phyloP scores from a whole-genome alignment of 1,140 invertebrate genomes.

The Chlorops oryzae region DNA sequence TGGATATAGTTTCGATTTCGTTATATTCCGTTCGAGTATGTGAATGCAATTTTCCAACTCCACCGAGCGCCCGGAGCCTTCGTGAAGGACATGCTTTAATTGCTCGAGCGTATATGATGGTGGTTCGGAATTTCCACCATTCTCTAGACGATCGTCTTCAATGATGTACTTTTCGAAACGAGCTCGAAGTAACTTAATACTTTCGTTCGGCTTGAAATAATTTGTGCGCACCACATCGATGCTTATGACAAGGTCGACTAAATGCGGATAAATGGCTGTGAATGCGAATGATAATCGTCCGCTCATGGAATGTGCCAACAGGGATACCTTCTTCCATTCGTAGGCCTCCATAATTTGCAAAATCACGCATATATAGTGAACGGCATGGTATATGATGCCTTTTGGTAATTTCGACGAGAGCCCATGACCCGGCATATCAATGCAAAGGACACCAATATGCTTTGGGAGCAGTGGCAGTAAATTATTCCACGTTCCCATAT shows the following conservation, averaged over 20 bases:
- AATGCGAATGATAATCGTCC: constrained; percentile 55
- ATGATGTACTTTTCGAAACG: constrained; percentile 40
- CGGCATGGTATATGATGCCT: constrained; percentile 57
- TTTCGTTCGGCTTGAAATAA: constrained; percentile 29
- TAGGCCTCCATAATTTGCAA: constrained; percentile 59
- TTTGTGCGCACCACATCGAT: constrained; percentile 58
- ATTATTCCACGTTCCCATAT: constrained; percentile 65
- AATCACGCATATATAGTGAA: constrained; percentile 55
- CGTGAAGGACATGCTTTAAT: constrained; percentile 51
- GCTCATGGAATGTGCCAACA: constrained; percentile 65
- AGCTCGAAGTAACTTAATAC: constrained; percentile 34
- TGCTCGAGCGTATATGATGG: constrained; percentile 57
- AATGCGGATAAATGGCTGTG: constrained; percentile 53
- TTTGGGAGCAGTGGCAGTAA: constrained; percentile 57
- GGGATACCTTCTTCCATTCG: constrained; percentile 61
- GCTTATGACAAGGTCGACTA: constrained; percentile 57
- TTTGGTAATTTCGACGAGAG: constrained; percentile 60
- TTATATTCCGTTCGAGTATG: constrained; percentile 54
- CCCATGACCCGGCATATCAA: constrained; percentile 69
- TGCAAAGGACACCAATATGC: constrained; percentile 57
- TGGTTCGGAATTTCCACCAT: constrained; percentile 47
- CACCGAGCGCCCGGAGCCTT: constrained; percentile 51
- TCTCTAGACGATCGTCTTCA: constrained; percentile 36
- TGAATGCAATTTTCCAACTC: constrained; percentile 51
- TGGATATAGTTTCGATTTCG: constrained; percentile 51